Evolutionary conservation across 2,113 vertebrate genomes (phyloP).

Genomic region (Geococcyx californianus): DNA sequence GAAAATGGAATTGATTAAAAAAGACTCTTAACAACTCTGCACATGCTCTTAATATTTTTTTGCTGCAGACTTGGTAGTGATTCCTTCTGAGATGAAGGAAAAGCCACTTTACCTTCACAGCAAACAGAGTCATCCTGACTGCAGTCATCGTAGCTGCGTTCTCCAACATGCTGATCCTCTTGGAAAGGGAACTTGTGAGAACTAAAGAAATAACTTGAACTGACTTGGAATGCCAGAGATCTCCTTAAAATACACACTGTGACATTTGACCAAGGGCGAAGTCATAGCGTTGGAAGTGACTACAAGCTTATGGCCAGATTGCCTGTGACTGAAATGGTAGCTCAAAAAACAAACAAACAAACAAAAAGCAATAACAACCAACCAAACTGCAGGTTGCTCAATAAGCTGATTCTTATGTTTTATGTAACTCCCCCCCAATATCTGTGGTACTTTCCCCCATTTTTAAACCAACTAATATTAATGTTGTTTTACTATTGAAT

Average conservation of each 20-base stretch:
- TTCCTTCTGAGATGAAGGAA: conserved; percentile 35
- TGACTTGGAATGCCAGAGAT: not conserved
- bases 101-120: not conserved
- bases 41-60: conserved; percentile 1
- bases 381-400: not conserved
- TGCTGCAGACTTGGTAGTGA: conserved; percentile 48
- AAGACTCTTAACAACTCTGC: not conserved
- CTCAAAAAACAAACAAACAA: not conserved
- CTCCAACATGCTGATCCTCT: conserved; percentile 31
- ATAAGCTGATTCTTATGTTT: conserved; percentile 56
- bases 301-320: not conserved
- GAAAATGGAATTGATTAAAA: not conserved
- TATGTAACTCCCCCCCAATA: conserved; percentile 50
- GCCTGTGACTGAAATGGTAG: not conserved
- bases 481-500: conserved; percentile 59
- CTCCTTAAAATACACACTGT: conserved; percentile 20
- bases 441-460: conserved; percentile 77
- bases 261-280: conserved; percentile 14
- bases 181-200: conserved; percentile 57
- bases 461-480: conserved; percentile 70
- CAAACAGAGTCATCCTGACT: not conserved
- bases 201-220: not conserved
- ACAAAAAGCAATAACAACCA: not conserved
- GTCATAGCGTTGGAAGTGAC: not conserved
- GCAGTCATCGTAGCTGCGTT: not conserved